A percentile compares a stretch with the other conserved stretches of the same genome.
Conservation (phyloP, 2,888 invertebrate species). For the Automeris io region DNA sequence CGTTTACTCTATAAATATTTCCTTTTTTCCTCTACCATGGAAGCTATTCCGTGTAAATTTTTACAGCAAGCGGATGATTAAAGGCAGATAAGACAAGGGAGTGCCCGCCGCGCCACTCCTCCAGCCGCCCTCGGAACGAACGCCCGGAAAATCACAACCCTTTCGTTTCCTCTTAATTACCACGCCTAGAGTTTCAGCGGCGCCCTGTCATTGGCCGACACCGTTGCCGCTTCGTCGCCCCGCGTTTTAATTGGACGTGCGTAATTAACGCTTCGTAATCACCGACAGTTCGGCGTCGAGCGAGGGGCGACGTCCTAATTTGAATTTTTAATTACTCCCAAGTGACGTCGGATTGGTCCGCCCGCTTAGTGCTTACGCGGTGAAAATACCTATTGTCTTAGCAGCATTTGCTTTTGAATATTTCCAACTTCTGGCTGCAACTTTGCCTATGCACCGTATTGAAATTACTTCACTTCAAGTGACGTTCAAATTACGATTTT, state of each 20-base stretch:
- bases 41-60: too few relatives aligned
- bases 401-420: constrained; percentile 6
- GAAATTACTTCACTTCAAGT: not conserved
- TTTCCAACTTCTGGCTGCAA: too few relatives aligned
- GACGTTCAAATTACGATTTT: too few relatives aligned
- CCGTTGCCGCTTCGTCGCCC: constrained; percentile 48
- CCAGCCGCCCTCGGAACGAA: constrained; percentile 35
- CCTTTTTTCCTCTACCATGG: too few relatives aligned
- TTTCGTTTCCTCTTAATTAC: constrained; percentile 71
- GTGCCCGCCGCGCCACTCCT: constrained; percentile 38
- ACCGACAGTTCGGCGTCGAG: constrained; percentile 59
- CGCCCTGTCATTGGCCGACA: constrained; percentile 53
- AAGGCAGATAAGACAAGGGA: constrained; percentile 27
- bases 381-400: constrained; percentile 59
- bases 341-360: constrained; percentile 52
- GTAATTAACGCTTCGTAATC: constrained; percentile 72
- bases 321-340: constrained; percentile 71
- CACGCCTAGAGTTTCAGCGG: constrained; percentile 68
- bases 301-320: constrained; percentile 66
- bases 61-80: not conserved
- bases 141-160: constrained; percentile 74
- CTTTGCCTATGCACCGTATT: not conserved
- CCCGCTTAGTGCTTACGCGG: constrained; percentile 19
- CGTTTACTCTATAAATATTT: too few relatives aligned
- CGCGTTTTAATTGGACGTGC: constrained; percentile 67